A percentile compares a stretch with the other conserved stretches of the same genome.
Conservation (phyloP, 2,797 vertebrate species). For the Parauchenoglanis ngamensis region DNA sequence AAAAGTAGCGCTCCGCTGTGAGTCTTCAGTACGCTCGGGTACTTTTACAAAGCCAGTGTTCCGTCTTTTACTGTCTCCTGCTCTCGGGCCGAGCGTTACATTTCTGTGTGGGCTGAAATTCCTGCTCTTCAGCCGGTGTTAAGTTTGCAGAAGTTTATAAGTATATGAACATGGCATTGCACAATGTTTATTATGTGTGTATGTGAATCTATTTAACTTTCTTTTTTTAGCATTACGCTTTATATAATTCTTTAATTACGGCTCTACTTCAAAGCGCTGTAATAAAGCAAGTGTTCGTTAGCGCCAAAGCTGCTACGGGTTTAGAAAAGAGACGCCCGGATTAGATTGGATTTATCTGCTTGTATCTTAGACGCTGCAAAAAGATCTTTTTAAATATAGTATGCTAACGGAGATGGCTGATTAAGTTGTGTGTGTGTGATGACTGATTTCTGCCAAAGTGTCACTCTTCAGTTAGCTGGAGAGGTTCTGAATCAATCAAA, state of each 20-base stretch:
- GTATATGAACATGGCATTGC: too few relatives aligned
- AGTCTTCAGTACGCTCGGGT: not conserved
- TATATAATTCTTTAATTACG: conserved; percentile 3
- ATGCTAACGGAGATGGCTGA: not conserved
- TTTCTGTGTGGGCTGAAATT: not conserved
- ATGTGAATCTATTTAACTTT: not conserved
- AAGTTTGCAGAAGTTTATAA: not conserved
- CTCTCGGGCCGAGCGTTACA: not conserved
- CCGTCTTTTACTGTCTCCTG: not conserved
- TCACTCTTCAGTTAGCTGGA: not conserved
- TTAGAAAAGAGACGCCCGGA: not conserved
- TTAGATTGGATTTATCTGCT: not conserved
- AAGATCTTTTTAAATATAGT: not conserved
- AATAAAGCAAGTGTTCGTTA: not conserved
- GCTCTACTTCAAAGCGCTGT: not conserved
- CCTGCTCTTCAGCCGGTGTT: not conserved
- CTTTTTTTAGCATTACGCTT: not conserved
- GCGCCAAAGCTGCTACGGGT: not conserved
- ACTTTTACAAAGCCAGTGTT: not conserved
- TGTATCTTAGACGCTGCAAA: not conserved
- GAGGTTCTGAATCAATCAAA: not conserved
- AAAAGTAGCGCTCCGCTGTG: not conserved
- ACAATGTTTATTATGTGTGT: not conserved
- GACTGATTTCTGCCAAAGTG: not conserved
- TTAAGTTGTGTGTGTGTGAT: not conserved